Conservation (phyloP, 2,797 vertebrate genomes). For the Acipenser ruthenus region DNA sequence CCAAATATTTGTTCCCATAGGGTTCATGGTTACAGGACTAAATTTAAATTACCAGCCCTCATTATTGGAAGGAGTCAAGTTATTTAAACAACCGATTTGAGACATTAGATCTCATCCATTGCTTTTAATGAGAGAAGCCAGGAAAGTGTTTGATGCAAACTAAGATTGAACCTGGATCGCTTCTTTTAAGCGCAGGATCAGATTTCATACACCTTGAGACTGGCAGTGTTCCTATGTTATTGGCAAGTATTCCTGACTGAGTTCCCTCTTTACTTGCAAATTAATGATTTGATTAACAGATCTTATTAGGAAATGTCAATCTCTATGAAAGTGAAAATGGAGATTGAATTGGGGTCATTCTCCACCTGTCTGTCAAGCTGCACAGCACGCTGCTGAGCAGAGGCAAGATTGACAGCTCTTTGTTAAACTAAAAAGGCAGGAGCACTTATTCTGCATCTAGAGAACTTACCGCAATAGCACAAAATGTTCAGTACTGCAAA, state of each 20-base stretch:
- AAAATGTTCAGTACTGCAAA: constrained; percentile 25
- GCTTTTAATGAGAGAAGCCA: constrained; percentile 22
- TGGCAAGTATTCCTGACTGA: constrained; percentile 32
- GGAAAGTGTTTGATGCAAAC: constrained; percentile 23
- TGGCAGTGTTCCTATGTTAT: constrained; percentile 9
- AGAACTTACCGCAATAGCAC: neutral
- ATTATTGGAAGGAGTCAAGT: constrained; percentile 37
- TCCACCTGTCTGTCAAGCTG: constrained; percentile 50
- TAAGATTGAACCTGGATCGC: constrained; percentile 20
- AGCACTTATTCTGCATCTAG: constrained; percentile 17
- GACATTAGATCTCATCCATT: constrained; percentile 28
- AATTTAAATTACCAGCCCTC: constrained; percentile 42
- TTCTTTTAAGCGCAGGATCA: constrained; percentile 33
- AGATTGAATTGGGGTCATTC: constrained; percentile 49
- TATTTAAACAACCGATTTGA: constrained; percentile 34
- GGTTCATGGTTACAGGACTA: no score
- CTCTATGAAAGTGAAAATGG: constrained; percentile 45
- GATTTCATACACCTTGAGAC: constrained; percentile 39
- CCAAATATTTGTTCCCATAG: no score
- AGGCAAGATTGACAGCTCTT: constrained; percentile 30
- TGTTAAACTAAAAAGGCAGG: constrained; percentile 36
- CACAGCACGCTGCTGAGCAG: constrained; percentile 33
- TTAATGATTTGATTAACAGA: constrained; percentile 69
- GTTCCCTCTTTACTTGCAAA: constrained; percentile 52
- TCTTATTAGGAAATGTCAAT: constrained; percentile 64